These are phyloP conservation scores for Cyrtorhinus lividipennis DNA, from an alignment of 1,140 invertebrate species.

Conservation along the genomic window DNA sequence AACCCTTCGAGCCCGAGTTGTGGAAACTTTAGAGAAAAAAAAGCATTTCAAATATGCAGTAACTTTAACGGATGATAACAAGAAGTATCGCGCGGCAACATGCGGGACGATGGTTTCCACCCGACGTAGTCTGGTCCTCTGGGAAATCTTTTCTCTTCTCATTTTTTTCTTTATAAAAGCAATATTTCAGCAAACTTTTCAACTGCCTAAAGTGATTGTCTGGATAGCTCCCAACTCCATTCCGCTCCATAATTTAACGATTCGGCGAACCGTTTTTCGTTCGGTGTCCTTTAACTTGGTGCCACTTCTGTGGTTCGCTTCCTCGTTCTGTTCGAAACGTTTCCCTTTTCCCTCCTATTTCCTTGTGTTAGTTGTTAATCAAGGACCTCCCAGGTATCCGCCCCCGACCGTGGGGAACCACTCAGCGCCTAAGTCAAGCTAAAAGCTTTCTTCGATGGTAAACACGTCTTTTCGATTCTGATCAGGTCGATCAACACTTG, in stretches of 20 bases:
- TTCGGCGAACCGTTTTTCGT: not conserved
- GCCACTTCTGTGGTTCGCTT: not conserved
- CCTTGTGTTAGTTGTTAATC: too few species aligned
- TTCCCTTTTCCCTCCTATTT: too few species aligned
- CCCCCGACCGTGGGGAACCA: too few species aligned
- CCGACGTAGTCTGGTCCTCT: not conserved
- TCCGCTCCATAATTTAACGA: slow-evolving; percentile 3
- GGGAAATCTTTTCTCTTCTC: slow-evolving; percentile 3
- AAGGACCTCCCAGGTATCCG: too few species aligned
- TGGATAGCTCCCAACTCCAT: slow-evolving; percentile 5
- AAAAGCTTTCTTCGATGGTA: too few species aligned
- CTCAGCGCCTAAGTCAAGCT: too few species aligned
- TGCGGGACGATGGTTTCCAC: not conserved
- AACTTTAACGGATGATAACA: not conserved
- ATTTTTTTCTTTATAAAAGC: slow-evolving; percentile 8
- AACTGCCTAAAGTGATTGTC: slow-evolving; percentile 9
- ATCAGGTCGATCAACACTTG: too few species aligned
- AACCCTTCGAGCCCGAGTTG: too few species aligned
- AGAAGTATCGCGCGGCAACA: not conserved
- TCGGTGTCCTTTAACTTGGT: not conserved
- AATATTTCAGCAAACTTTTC: slow-evolving; percentile 7
- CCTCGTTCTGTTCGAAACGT: not conserved
- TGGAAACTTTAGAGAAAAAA: too few species aligned
- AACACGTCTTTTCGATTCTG: too few species aligned
- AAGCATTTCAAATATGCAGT: too few species aligned